Evolutionary conservation across 2,113 vertebrate species (phyloP).

Genomic region (Paratilapia polleni): DNA sequence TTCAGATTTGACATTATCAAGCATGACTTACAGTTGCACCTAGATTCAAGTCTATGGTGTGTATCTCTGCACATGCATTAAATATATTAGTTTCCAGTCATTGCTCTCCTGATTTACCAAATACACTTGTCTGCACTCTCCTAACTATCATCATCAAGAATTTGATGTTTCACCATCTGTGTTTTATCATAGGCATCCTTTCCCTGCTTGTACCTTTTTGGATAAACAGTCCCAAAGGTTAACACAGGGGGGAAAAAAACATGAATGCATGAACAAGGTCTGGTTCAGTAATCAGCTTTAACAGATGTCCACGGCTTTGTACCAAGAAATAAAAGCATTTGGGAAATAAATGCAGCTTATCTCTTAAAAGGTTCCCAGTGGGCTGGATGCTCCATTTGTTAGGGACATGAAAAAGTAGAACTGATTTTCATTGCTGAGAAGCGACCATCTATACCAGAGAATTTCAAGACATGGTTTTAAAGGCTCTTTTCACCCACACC

Average conservation of each 20-base stretch:
- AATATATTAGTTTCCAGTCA: constrained; percentile 33
- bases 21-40: constrained; percentile 20
- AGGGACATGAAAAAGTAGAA: constrained; percentile 35
- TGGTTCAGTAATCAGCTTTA: constrained; percentile 63
- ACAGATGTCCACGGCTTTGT: constrained; percentile 59
- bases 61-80: constrained; percentile 27
- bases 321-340: constrained; percentile 39
- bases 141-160: constrained; percentile 51
- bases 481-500: constrained; percentile 8
- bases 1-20: neutral
- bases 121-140: constrained; percentile 14
- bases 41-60: neutral
- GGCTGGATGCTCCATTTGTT: constrained; percentile 51
- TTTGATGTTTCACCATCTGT: constrained; percentile 48
- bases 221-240: constrained; percentile 61
- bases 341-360: constrained; percentile 69
- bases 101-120: constrained; percentile 15
- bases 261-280: constrained; percentile 40
- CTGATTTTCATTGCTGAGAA: constrained; percentile 35
- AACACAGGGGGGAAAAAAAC: neutral
- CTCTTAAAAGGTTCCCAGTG: constrained; percentile 58
- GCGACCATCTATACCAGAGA: neutral
- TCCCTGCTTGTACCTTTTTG: constrained; percentile 47
- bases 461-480: neutral
- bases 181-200: constrained; percentile 49